Evolutionary conservation across 2,888 invertebrate genomes (phyloP).

Genomic region (Pteria penguin): DNA sequence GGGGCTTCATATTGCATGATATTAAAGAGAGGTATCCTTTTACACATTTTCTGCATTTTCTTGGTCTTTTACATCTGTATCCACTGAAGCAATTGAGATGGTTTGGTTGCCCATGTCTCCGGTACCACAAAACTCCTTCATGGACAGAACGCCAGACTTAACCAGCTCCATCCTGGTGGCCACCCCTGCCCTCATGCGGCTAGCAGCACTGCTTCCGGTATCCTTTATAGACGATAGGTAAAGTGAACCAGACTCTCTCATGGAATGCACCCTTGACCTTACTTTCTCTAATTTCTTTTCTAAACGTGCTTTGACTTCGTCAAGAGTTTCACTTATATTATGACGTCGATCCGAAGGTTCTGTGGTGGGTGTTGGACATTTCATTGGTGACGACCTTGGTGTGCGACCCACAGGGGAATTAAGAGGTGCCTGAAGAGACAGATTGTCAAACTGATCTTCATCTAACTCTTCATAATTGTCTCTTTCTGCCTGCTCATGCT

Average conservation of each 20-base stretch:
- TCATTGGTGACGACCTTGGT: slow-evolving; percentile 58
- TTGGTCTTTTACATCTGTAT: slow-evolving; percentile 74
- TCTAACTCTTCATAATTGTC: slow-evolving; percentile 45
- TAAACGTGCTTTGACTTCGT: slow-evolving; percentile 70
- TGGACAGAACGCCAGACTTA: slow-evolving; percentile 75
- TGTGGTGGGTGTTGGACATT: slow-evolving; percentile 55
- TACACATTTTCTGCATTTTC: too few relatives aligned
- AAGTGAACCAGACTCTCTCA: slow-evolving; percentile 62
- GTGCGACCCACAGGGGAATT: slow-evolving; percentile 50
- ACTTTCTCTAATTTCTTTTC: slow-evolving; percentile 71
- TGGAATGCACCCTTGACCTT: slow-evolving; percentile 63
- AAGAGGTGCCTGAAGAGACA: slow-evolving; percentile 57
- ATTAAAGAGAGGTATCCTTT: too few relatives aligned
- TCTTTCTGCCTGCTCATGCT: slow-evolving; percentile 40
- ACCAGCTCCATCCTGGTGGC: slow-evolving; percentile 74
- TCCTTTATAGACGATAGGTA: slow-evolving; percentile 72
- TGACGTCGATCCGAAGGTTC: slow-evolving; percentile 49
- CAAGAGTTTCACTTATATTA: slow-evolving; percentile 69
- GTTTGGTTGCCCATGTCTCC: slow-evolving; percentile 77
- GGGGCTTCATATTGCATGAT: too few relatives aligned
- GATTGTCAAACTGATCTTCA: slow-evolving; percentile 38
- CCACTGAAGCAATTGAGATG: slow-evolving; percentile 74
- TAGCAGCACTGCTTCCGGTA: slow-evolving; percentile 70
- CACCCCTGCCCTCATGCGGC: slow-evolving; percentile 70
- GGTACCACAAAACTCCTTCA: slow-evolving; percentile 77